These are phyloP conservation scores for Rhynchomys soricoides DNA, from an alignment of 2,113 vertebrate genomes.

Conservation along the genomic window DNA sequence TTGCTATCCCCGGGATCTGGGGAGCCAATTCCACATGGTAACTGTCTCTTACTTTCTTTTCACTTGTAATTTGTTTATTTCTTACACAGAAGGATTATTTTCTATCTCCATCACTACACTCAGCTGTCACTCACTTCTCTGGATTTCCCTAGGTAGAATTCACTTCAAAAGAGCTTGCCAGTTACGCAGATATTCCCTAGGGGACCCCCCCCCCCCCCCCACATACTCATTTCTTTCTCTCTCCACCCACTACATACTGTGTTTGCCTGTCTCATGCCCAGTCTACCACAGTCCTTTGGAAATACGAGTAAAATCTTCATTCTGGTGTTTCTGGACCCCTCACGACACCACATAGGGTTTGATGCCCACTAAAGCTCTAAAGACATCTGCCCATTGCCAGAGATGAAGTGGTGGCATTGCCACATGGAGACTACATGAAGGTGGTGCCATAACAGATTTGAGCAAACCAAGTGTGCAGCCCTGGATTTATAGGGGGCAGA, in stretches of 20 bases:
- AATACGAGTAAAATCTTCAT: background rate
- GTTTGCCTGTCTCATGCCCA: accelerated
- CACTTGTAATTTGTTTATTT: background rate
- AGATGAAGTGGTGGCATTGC: accelerated
- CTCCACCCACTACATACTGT: accelerated
- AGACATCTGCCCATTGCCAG: accelerated
- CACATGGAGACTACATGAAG: background rate
- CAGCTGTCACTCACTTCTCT: background rate
- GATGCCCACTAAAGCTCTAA: background rate
- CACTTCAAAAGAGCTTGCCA: background rate
- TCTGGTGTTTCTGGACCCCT: no score
- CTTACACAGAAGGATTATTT: background rate
- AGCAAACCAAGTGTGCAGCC: background rate
- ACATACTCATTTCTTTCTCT: background rate
- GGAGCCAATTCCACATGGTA: no score
- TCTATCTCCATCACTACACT: background rate
- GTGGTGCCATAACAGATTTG: background rate
- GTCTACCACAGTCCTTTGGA: background rate
- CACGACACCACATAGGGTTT: background rate
- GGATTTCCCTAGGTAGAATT: background rate
- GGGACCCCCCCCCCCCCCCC: background rate
- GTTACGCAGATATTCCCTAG: background rate
- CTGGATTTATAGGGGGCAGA: background rate
- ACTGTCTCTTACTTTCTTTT: background rate
- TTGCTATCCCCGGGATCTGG: accelerated